Base-by-base conservation (phyloP, 2,888 invertebrate species). In the Drosophila subsilvestris region DNA sequence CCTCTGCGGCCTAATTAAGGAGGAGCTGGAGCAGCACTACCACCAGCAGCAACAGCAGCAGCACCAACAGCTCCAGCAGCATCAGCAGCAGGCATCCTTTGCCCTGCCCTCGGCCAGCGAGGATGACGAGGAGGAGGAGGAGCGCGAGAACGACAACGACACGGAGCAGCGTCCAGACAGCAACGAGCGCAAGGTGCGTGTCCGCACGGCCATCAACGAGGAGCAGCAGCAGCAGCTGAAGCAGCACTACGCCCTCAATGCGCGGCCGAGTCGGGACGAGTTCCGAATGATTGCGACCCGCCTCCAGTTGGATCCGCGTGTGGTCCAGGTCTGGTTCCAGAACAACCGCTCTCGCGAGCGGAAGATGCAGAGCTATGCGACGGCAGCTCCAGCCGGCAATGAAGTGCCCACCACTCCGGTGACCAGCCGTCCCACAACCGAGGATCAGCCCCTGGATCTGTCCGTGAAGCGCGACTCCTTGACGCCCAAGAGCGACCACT, bases 271-370 rank as follows among this genome's bases (percentile, higher is more conserved):
- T 89, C 96, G 98, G 54, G 98, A 98, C 80, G 99, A 99, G 90
- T 95, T 99, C 82, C 95, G 96, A 57, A 95, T 96, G 90, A 97
- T 99, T 83, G 98, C 98, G 3, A 95, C 96, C 20, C 94, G 93
- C 69, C 93, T 95, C 47, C 95, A 95, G 58, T 95, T 96, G 82
- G 96, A 95, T 62, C 95, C 96, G 47, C 93, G 97, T 63, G 97
- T 97, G 1, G 96, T 97, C 4, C 96, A 98, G 93, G 98, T 98
- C 7, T 98, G 98, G 98, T 98, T 98, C 91, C 98, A 98, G 93
- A 98, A 98, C 91, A 97, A 97, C 76, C 94, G 98, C 75, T 98
- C 98, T 0, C 94, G 98, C 58, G 97, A 97, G 89, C 94, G 98
- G 51, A 94, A 97, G 79, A 91, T 94, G 92, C 93, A 93, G 43